Evolutionary conservation across 2,113 vertebrate genomes (phyloP).

Genomic region (Periophthalmodon schlosseri): DNA sequence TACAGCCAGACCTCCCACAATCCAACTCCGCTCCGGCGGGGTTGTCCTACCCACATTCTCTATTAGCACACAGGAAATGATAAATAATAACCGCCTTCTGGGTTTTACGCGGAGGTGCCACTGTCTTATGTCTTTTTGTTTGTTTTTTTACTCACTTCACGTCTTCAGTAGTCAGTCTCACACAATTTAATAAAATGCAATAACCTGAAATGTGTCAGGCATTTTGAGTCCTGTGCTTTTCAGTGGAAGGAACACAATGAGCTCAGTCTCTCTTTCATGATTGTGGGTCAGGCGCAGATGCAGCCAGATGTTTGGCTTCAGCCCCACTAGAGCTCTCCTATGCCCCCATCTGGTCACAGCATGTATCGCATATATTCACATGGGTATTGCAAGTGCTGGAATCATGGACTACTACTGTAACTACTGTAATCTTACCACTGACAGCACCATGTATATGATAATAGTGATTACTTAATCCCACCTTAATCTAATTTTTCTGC

Average conservation of each 20-base stretch:
- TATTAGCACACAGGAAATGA: constrained; percentile 17
- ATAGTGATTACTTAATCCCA: neutral
- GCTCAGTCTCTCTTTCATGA: constrained; percentile 41
- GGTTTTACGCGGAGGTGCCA: neutral
- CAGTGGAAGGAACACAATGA: constrained; percentile 30
- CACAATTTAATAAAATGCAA: neutral
- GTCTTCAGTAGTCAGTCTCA: neutral
- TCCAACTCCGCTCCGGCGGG: constrained; percentile 22
- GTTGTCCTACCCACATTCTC: constrained; percentile 23
- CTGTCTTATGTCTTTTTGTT: neutral
- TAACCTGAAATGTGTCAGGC: constrained; percentile 10
- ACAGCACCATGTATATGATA: neutral
- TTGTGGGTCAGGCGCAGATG: constrained; percentile 50
- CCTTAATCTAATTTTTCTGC: neutral
- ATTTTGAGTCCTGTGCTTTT: constrained; percentile 13
- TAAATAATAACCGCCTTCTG: constrained; percentile 14
- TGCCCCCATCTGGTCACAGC: constrained; percentile 69
- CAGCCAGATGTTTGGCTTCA: constrained; percentile 51
- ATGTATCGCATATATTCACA: constrained; percentile 33
- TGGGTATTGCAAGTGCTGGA: neutral
- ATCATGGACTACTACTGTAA: too few species aligned
- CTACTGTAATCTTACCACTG: neutral
- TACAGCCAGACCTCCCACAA: constrained; percentile 56
- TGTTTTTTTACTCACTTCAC: neutral
- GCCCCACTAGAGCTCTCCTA: constrained; percentile 57